A percentile compares a stretch with the other conserved stretches of the same genome.
Conservation (phyloP, 2,113 vertebrate genomes). For the Phoxinus phoxinus region DNA sequence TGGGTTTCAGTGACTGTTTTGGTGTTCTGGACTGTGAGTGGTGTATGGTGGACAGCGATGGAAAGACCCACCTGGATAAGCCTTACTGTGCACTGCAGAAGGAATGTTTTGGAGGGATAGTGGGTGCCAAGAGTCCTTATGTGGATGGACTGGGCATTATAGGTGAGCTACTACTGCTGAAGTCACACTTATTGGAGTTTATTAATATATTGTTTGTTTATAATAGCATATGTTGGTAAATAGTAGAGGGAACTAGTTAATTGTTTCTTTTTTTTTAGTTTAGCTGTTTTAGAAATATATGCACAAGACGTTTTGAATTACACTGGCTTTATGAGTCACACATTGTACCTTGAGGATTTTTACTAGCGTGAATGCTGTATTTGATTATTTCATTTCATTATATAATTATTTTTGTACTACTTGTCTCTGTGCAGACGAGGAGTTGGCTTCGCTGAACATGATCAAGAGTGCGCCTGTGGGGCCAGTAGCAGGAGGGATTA, state of each 20-base stretch:
- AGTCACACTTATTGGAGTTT: not conserved
- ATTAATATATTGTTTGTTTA: not conserved
- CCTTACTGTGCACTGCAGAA: constrained; percentile 97
- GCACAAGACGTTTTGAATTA: not conserved
- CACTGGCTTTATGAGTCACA: not conserved
- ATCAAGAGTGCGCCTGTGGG: constrained; percentile 96
- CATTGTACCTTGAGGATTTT: not conserved
- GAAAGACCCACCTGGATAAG: constrained; percentile 93
- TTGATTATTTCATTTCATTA: not conserved
- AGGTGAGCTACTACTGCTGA: constrained; percentile 75
- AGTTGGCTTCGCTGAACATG: constrained; percentile 94
- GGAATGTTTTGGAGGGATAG: constrained; percentile 96
- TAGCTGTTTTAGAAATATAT: not conserved
- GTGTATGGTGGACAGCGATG: constrained; percentile 98
- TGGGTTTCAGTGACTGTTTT: constrained; percentile 87
- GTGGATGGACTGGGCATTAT: constrained; percentile 88
- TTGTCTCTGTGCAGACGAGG: constrained; percentile 81
- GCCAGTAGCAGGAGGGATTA: constrained; percentile 95
- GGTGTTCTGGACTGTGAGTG: constrained; percentile 97
- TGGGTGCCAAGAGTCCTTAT: constrained; percentile 96
- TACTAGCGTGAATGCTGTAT: constrained; percentile 15
- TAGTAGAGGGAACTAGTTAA: not conserved
- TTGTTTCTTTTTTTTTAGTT: not conserved
- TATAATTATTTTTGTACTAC: not conserved
- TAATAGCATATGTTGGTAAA: not conserved